Evolutionary conservation across 2,888 invertebrate genomes (phyloP), one percentile per base, ranked within the genome.

Genomic region (Platycheirus rosarum): DNA sequence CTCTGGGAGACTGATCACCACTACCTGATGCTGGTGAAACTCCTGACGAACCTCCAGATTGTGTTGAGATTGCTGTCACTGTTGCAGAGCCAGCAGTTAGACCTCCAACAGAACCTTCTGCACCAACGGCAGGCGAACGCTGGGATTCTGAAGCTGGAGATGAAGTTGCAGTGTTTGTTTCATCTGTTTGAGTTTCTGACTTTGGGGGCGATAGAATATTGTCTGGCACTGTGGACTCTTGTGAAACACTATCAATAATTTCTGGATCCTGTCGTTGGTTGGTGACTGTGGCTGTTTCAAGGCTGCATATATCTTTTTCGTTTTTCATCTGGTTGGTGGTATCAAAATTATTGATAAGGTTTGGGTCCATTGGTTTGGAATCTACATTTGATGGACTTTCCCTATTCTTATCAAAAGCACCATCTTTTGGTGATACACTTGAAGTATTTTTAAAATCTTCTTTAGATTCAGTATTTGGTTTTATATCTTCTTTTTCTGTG

Each of bases 101-200:
- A 9, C 32, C 32, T 13, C 46, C 44, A 14, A n/a, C 29, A 23
- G 66, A 35, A 26, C 40, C 48, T 20, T 65, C 80, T 20, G 42
- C 23, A 11, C 69, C 74, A 20, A 70, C 51, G 23, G 78, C 62
- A 0, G 89, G 88, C 2, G 89, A 89, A 6, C 87, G 84, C 75
- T 89, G 88, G 1, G 89, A 88, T n/a, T 88, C 88, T 29, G 89
- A 88, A 1, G 89, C 88, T 57, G 88, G 87, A 0, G 89, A 88
- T 44, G 88, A 89, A 29, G 88, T 88, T 48, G 88, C 88, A 14
- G 89, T 89, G 62, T 88, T 89, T 18, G 88, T 89, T 73, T 88
- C 89, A 85, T 89, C 89, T 13, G 89, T 89, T 86, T 89, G 89
- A 8, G 86, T 87, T 85, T 89, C 89, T 14, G 89, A 88, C 57